These are phyloP conservation scores for Trichoplusia ni DNA, from an alignment of 1,140 invertebrate genomes.

Conservation along the genomic window DNA sequence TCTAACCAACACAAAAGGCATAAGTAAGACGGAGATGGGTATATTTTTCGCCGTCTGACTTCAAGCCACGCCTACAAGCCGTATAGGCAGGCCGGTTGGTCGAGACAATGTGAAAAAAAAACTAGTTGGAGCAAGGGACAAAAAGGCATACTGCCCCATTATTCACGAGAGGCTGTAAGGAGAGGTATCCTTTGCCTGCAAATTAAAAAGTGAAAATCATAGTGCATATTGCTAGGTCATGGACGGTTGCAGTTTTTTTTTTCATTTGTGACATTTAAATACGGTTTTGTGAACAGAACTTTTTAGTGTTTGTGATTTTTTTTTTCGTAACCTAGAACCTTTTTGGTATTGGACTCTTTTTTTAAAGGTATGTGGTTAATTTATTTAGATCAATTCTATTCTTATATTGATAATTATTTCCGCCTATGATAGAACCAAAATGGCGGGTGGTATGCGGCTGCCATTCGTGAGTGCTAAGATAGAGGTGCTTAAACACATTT, in stretches of 20 bases:
- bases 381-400: not conserved
- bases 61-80: constrained; percentile 47
- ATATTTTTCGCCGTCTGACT: not conserved
- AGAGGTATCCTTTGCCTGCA: constrained; percentile 41
- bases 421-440: not conserved
- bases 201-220: constrained; percentile 50
- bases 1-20: constrained; percentile 13
- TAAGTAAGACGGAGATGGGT: constrained; percentile 38
- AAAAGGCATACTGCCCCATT: constrained; percentile 39
- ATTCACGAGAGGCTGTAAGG: constrained; percentile 27
- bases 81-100: constrained; percentile 41
- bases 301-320: constrained; percentile 10
- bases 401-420: not conserved
- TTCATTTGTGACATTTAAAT: not conserved
- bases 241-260: constrained; percentile 23
- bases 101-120: constrained; percentile 50
- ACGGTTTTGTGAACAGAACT: not conserved
- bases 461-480: not conserved
- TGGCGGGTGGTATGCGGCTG: not conserved
- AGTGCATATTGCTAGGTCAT: constrained; percentile 38
- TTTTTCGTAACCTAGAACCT: not conserved
- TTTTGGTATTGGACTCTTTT: not conserved
- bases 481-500: too few species aligned
- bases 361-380: constrained; percentile 1
- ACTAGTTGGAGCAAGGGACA: constrained; percentile 43